Percentiles rank a stretch among this genome's conserved stretches.
Evolutionary conservation across 37 sponge, comb jelly and placozoan species (phyloP).

Genomic region (Oscarella lobularis): DNA sequence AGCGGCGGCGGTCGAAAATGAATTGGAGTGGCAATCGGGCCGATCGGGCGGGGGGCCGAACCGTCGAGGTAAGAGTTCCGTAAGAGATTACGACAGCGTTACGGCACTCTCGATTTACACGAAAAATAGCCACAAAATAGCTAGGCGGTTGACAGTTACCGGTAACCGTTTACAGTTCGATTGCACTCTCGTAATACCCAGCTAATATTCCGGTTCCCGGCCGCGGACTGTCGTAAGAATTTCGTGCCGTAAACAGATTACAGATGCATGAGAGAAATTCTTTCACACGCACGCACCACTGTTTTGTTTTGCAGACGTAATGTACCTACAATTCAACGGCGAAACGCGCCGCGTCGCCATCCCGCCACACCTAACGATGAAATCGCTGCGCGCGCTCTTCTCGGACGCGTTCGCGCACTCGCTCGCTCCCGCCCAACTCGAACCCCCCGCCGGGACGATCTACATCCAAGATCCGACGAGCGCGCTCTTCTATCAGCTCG

Average conservation of each 20-base stretch:
- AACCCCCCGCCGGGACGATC: slow-evolving; percentile 12
- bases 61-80: background rate
- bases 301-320: slow-evolving; percentile 19
- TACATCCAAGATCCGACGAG: slow-evolving; percentile 23
- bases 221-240: too few species aligned
- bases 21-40: background rate
- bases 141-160: too few species aligned
- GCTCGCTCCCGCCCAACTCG: background rate
- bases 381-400: slow-evolving; percentile 49
- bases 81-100: background rate
- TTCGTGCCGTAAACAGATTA: too few species aligned
- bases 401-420: slow-evolving; percentile 36
- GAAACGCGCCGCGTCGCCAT: slow-evolving; percentile 43
- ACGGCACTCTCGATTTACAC: too few species aligned
- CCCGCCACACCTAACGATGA: slow-evolving; percentile 59
- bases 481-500: slow-evolving; percentile 18
- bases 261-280: too few species aligned
- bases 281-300: too few species aligned
- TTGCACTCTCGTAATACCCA: too few species aligned
- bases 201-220: too few species aligned
- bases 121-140: too few species aligned
- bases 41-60: background rate
- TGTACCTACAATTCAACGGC: slow-evolving; percentile 39
- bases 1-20: background rate
- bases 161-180: too few species aligned